Percentiles rank a stretch among this genome's conserved stretches.
Evolutionary conservation across 2,113 vertebrate species (phyloP).

Genomic region (Vidua macroura): DNA sequence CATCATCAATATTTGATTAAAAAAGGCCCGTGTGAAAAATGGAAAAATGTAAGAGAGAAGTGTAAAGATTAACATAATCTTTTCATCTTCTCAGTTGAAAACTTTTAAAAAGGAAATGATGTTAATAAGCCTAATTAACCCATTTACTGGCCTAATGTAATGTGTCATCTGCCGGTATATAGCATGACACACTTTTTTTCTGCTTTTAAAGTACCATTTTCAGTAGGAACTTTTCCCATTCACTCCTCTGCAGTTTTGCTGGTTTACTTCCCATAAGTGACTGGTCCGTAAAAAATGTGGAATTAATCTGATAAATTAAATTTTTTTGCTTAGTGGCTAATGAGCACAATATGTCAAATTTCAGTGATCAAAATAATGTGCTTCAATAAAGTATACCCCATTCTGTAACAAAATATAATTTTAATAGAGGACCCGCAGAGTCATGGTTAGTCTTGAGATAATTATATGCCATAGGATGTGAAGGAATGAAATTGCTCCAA

Average conservation of each 20-base stretch:
- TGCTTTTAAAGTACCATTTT: not conserved
- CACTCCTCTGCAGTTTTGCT: not conserved
- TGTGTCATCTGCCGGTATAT: not conserved
- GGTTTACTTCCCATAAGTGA: constrained; percentile 7
- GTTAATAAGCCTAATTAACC: constrained; percentile 66
- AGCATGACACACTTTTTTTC: not conserved
- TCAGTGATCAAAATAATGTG: constrained; percentile 68
- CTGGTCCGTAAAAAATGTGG: constrained; percentile 40
- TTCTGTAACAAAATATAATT: constrained; percentile 62
- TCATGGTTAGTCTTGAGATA: constrained; percentile 54
- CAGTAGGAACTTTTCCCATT: not conserved
- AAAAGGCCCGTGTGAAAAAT: constrained; percentile 70
- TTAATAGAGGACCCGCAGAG: constrained; percentile 52
- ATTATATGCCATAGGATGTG: constrained; percentile 50
- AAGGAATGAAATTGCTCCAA: constrained; percentile 11
- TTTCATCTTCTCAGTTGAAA: constrained; percentile 66
- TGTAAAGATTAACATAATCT: constrained; percentile 52
- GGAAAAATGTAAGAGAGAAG: constrained; percentile 69
- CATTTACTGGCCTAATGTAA: constrained; percentile 31
- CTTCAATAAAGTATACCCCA: constrained; percentile 65
- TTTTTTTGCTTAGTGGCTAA: constrained; percentile 66
- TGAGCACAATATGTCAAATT: constrained; percentile 72
- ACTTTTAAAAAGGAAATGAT: constrained; percentile 57
- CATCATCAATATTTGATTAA: constrained; percentile 83
- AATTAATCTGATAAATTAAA: constrained; percentile 66